phyloP scores from a whole-genome alignment of 53 echinoderm and acorn worm genomes.

The Glandiceps talaboti region DNA sequence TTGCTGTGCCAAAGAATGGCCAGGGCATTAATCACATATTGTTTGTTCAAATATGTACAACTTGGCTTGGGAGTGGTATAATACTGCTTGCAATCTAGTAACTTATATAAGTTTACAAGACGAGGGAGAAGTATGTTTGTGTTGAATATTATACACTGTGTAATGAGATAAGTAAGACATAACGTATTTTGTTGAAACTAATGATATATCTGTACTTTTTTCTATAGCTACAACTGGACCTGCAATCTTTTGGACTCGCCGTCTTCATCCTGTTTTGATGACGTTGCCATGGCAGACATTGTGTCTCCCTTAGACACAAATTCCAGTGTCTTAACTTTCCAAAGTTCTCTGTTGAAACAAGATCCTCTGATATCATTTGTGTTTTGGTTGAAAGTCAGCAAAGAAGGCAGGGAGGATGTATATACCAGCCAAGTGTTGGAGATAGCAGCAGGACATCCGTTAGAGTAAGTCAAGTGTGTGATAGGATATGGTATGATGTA shows the following conservation, averaged over 20 bases:
- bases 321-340: slow-evolving; percentile 37
- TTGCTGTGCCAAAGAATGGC: no score
- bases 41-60: no score
- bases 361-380: slow-evolving; percentile 35
- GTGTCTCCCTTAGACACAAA: slow-evolving; percentile 23
- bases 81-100: no score
- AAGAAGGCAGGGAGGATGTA: slow-evolving; percentile 28
- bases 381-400: slow-evolving; percentile 49
- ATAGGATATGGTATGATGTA: no score
- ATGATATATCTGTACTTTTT: no score
- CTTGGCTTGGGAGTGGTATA: no score
- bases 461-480: neutral
- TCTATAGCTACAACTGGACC: slow-evolving; percentile 64
- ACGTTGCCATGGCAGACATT: slow-evolving; percentile 18
- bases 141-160: no score
- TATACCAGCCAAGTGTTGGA: slow-evolving; percentile 34
- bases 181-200: no score
- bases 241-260: slow-evolving; percentile 39
- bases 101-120: no score
- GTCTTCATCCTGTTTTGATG: slow-evolving; percentile 36
- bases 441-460: neutral
- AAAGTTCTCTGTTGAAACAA: slow-evolving; percentile 23
- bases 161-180: no score
- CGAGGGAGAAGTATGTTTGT: no score
- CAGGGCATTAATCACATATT: no score